These are phyloP conservation scores for Porites evermanni DNA, from an alignment of 92 coral and sea anemone species.

Conservation along the genomic window DNA sequence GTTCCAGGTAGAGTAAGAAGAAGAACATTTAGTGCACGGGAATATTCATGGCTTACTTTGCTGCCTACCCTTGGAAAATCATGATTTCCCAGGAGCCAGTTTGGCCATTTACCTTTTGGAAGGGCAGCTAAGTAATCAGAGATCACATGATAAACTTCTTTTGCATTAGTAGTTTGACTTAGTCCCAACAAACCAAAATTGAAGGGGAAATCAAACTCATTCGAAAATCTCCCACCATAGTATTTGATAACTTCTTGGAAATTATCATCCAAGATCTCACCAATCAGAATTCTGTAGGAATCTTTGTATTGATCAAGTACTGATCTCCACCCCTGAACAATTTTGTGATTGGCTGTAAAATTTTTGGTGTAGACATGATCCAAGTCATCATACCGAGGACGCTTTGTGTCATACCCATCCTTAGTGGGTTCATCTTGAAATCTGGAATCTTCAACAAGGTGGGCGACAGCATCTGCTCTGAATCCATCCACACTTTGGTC, in stretches of 20 bases:
- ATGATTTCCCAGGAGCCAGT: slow-evolving; percentile 89
- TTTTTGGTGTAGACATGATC: slow-evolving; percentile 75
- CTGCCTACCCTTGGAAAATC: slow-evolving; percentile 83
- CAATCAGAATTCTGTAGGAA: slow-evolving; percentile 73
- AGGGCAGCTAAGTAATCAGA: slow-evolving; percentile 66
- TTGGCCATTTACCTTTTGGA: slow-evolving; percentile 89
- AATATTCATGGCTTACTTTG: slow-evolving; percentile 64
- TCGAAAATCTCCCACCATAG: slow-evolving; percentile 63
- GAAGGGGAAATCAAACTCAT: slow-evolving; percentile 88
- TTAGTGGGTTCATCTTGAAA: slow-evolving; percentile 78
- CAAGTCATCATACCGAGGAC: slow-evolving; percentile 59
- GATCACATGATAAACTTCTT: slow-evolving; percentile 65
- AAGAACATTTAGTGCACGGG: slow-evolving; percentile 78
- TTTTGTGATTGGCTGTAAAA: slow-evolving; percentile 64
- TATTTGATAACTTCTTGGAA: slow-evolving; percentile 60
- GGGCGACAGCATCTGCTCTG: slow-evolving; percentile 88
- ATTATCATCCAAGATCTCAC: slow-evolving; percentile 60
- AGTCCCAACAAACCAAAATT: slow-evolving; percentile 77
- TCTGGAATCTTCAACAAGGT: slow-evolving; percentile 73
- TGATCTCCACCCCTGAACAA: slow-evolving; percentile 74
- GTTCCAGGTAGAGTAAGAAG: slow-evolving; percentile 89
- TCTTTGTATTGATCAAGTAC: slow-evolving; percentile 64
- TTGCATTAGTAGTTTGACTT: slow-evolving; percentile 50
- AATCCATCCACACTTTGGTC: slow-evolving; percentile 95
- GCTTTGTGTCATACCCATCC: slow-evolving; percentile 47